Conservation (phyloP, 2,888 invertebrate species). For the Nasonovia ribisnigri region DNA sequence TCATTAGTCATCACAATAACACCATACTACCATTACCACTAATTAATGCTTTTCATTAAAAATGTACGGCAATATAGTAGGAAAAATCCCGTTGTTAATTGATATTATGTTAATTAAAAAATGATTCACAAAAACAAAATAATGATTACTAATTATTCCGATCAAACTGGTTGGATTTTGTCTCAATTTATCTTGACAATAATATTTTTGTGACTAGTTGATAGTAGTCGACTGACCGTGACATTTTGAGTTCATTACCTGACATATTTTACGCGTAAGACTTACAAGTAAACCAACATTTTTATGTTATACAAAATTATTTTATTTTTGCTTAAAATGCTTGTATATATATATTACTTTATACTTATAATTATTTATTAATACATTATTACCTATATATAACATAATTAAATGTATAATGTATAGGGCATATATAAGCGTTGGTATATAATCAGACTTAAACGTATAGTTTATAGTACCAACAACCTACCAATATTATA, state of each 20-base stretch:
- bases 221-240: background rate
- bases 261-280: background rate
- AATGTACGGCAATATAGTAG: background rate
- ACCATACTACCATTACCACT: background rate
- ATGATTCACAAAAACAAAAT: slow-evolving; percentile 21
- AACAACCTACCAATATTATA: background rate
- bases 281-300: background rate
- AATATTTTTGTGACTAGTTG: background rate
- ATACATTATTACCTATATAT: background rate
- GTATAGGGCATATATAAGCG: background rate
- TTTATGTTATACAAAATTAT: background rate
- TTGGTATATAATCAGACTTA: no score
- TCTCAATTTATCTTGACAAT: background rate
- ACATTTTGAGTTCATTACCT: background rate
- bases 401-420: background rate
- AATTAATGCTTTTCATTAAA: background rate
- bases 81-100: background rate
- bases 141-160: background rate
- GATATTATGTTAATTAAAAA: background rate
- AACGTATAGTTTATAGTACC: background rate
- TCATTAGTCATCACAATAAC: background rate
- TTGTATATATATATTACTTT: background rate
- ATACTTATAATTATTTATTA: background rate
- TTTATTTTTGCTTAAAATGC: background rate
- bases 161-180: background rate